phyloP scores from a whole-genome alignment of 2,797 vertebrate genomes.

The Capromys pilorides region DNA sequence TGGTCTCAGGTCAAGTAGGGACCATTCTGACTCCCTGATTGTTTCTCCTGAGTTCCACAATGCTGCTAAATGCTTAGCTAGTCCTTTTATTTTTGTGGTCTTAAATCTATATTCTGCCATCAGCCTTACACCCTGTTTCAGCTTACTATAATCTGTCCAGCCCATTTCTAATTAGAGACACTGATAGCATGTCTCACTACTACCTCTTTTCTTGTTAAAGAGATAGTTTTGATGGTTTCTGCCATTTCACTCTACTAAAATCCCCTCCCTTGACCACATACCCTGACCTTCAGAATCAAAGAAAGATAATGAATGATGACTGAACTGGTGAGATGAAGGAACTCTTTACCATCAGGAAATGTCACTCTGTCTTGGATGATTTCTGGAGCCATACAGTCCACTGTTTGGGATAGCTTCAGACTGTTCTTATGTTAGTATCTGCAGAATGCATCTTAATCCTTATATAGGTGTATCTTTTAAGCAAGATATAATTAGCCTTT shows the following conservation, averaged over 20 bases:
- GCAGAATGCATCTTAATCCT: not conserved
- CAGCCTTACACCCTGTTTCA: not conserved
- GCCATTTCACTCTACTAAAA: not conserved
- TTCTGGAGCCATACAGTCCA: too few relatives aligned
- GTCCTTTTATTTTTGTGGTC: not conserved
- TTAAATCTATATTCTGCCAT: not conserved
- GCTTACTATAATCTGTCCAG: not conserved
- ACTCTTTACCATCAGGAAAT: not conserved
- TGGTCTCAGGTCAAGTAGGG: accelerated
- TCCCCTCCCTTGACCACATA: not conserved
- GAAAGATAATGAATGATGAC: not conserved
- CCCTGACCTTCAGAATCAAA: not conserved
- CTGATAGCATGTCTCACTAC: not conserved
- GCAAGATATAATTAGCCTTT: not conserved
- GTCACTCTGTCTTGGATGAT: not conserved
- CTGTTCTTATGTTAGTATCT: not conserved
- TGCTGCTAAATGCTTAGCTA: not conserved
- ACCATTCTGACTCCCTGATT: accelerated
- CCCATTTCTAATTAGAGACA: not conserved
- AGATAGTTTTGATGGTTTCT: not conserved
- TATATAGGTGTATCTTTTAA: not conserved
- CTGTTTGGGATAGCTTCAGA: accelerated
- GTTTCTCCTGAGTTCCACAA: not conserved
- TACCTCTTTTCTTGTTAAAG: not conserved
- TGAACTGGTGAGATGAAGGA: not conserved